Evolutionary conservation across 2,888 invertebrate species (phyloP), one percentile per base, ranked within the genome.

Genomic region (Rhingia campestris): DNA sequence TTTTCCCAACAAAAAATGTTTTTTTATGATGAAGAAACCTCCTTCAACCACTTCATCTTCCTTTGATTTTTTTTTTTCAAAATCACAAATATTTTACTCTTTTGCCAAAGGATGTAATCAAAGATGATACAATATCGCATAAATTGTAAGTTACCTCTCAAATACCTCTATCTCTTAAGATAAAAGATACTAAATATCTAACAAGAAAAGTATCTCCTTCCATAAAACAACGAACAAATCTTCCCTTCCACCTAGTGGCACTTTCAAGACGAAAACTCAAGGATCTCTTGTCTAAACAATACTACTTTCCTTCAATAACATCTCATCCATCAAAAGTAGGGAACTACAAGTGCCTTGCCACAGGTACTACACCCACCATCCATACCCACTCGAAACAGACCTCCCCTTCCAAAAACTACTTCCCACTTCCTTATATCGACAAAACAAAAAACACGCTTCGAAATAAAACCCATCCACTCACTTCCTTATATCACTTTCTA

Each of bases 401-500:
- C 43, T 45, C 12, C 6, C 0, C 12, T 6, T n/a, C n/a, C 12
- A 45, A 45, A 45, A 45, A 45, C 43, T 12, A 12, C 43, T 12
- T 45, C 12, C 12, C 5, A 30, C 10, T 14, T 9, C 2, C 9
- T 22, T 4, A n/a, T 3, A 22, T 33, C 12, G 9, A 14, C 7
- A 6, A 59, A 33, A n/a, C 35, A 35, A 63, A 22, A 45, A n/a
- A 7, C 3, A 41, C 41, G 41, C 0, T 0, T 0, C 9, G 6
- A 43, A 67, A 63, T 47, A 22, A 22, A 22, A 22, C 22, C 22
- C 22, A 22, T 22, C 22, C 2, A 22, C 51, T 43, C 49, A 56
- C 54, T 33, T 22, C 73, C 49, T 12, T 32, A 61, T 76, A 79
- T 79, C 80, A 74, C 64, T 64, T 80, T 49, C 58, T 39, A 54